A percentile compares a stretch with the other conserved stretches of the same genome.
Conservation (phyloP, 1,140 invertebrate species). For the Pseudomyrmex gracilis region DNA sequence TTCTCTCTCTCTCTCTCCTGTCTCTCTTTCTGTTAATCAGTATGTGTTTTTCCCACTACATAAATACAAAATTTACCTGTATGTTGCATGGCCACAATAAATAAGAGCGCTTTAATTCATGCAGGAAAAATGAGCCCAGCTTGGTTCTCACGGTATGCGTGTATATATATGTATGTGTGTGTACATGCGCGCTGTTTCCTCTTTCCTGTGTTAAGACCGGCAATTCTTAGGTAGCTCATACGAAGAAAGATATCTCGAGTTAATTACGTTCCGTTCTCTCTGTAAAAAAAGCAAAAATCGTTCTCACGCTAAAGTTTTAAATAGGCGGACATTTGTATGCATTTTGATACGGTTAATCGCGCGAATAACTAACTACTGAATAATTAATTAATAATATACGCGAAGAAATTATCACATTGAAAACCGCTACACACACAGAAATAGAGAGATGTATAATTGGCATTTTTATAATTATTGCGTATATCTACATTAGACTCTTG, state of each 20-base stretch:
- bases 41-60: not conserved
- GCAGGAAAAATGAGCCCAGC: conserved; percentile 75
- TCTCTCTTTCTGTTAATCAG: too few species aligned
- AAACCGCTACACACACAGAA: too few species aligned
- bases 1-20: not conserved
- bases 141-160: conserved; percentile 70
- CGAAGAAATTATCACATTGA: conserved; percentile 35
- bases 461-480: not conserved
- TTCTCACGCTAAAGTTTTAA: conserved; percentile 70
- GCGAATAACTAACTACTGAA: conserved; percentile 27
- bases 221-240: conserved; percentile 71
- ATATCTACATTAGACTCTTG: not conserved
- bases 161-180: not conserved
- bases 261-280: conserved; percentile 69
- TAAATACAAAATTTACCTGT: conserved; percentile 42
- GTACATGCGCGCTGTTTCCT: conserved; percentile 60
- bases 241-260: conserved; percentile 71
- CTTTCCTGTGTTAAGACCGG: conserved; percentile 72
- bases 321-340: conserved; percentile 44
- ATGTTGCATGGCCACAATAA: conserved; percentile 30
- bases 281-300: conserved; percentile 70
- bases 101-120: conserved; percentile 73
- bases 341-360: conserved; percentile 48
- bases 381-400: conserved; percentile 26
- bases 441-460: not conserved